These are phyloP conservation scores for Egretta garzetta DNA, from an alignment of 2,113 vertebrate genomes.

Conservation along the genomic window DNA sequence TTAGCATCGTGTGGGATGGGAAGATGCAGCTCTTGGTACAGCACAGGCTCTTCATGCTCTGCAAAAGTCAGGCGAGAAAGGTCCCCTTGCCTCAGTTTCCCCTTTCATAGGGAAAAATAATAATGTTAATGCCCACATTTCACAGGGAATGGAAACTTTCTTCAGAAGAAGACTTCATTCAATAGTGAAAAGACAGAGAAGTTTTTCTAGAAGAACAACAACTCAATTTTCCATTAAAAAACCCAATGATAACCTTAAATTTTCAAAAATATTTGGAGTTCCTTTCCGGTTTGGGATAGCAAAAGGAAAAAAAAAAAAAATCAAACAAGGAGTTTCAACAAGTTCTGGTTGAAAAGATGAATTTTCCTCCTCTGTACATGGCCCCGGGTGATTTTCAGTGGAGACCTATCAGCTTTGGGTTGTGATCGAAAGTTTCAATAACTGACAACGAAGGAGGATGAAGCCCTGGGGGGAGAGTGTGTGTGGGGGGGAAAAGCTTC, in stretches of 20 bases:
- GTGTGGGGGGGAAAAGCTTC: not conserved
- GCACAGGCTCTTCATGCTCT: not conserved
- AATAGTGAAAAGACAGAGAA: too few relatives aligned
- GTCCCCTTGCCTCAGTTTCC: not conserved
- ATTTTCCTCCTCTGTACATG: not conserved
- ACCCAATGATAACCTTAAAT: not conserved
- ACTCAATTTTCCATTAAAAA: not conserved
- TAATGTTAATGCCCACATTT: not conserved
- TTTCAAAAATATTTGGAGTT: not conserved
- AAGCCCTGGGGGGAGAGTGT: accelerated
- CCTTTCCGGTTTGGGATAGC: not conserved
- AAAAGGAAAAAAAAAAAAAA: not conserved
- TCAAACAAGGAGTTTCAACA: not conserved
- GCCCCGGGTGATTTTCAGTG: not conserved
- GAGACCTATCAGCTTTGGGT: not conserved
- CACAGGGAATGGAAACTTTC: not conserved
- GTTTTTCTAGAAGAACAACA: accelerated
- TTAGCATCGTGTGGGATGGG: accelerated
- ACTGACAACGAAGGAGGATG: not conserved
- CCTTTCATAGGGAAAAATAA: not conserved
- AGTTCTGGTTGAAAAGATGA: not conserved
- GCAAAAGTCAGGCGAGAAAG: not conserved
- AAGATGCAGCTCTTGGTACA: not conserved
- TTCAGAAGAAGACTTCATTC: not conserved
- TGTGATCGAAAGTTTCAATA: not conserved